Evolutionary conservation across 2,113 vertebrate genomes (phyloP).

Genomic region (Paramormyrops kingsleyae): DNA sequence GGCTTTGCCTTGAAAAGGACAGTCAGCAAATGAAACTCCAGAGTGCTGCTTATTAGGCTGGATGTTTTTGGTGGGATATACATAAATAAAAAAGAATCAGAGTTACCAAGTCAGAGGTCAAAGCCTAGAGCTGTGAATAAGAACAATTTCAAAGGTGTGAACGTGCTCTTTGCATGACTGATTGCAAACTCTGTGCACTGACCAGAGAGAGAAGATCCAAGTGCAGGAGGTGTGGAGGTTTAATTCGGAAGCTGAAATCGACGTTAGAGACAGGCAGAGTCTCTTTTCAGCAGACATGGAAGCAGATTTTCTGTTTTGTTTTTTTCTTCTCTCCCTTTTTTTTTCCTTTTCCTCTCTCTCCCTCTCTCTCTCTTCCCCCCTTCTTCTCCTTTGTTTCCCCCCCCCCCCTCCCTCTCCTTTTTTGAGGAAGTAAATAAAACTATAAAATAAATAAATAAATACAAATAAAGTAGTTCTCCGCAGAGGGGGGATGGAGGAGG

Average conservation of each 20-base stretch:
- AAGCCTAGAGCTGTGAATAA: neutral
- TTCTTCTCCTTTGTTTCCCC: no score
- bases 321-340: no score
- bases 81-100: neutral
- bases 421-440: no score
- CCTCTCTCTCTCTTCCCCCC: no score
- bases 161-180: neutral
- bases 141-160: neutral
- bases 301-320: no score
- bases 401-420: no score
- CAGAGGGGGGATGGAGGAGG: no score
- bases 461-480: no score
- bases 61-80: neutral
- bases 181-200: neutral
- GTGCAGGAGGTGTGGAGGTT: neutral
- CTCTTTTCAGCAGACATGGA: no score
- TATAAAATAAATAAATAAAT: no score
- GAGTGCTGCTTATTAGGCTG: neutral
- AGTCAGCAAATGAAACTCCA: neutral
- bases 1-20: neutral
- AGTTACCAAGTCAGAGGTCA: neutral
- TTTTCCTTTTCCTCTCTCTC: no score
- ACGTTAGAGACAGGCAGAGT: neutral
- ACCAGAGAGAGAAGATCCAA: neutral
- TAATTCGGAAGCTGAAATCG: neutral